A percentile compares a stretch with the other conserved stretches of the same genome.
Evolutionary conservation across 2,797 vertebrate genomes (phyloP).

Genomic region (Otolemur crassicaudatus): DNA sequence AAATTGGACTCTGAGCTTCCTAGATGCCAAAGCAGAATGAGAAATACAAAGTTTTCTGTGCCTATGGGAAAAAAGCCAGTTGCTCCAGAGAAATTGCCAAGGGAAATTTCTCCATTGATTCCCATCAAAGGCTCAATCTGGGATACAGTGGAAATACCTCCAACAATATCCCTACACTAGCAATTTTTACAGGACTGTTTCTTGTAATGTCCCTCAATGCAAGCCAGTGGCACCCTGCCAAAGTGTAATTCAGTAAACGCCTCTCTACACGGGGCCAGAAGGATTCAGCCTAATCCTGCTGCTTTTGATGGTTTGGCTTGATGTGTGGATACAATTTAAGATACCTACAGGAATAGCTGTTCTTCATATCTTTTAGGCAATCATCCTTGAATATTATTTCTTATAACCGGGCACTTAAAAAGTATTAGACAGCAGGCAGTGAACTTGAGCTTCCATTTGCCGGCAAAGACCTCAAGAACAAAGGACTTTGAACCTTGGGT

Average conservation of each 20-base stretch:
- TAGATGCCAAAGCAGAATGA: conserved; percentile 41
- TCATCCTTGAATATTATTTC: conserved; percentile 60
- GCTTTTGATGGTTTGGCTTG: conserved; percentile 55
- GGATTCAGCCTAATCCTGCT: conserved; percentile 39
- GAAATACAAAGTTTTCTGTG: background rate
- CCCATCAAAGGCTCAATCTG: conserved; percentile 36
- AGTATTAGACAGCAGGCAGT: conserved; percentile 24
- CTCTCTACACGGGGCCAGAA: background rate
- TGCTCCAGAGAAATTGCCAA: conserved; percentile 18
- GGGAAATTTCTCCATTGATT: conserved; percentile 52
- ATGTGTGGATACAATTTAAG: background rate
- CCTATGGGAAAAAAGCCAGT: background rate
- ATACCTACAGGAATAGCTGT: conserved; percentile 40
- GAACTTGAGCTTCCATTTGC: conserved; percentile 51
- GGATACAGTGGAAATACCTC: conserved; percentile 58
- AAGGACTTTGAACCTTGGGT: conserved; percentile 61
- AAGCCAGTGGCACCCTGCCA: conserved; percentile 72
- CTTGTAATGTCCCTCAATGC: conserved; percentile 61
- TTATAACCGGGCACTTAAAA: conserved; percentile 41
- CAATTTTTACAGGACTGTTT: conserved; percentile 69
- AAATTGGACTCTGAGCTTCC: conserved; percentile 46
- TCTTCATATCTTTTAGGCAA: conserved; percentile 67
- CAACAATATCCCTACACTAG: conserved; percentile 47
- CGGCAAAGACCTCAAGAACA: conserved; percentile 61
- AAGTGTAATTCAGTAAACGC: conserved; percentile 76